Evolutionary conservation across 2,113 vertebrate genomes (phyloP), one percentile per base, ranked within the genome.

Genomic region (Hypocryptadius cinnamomeus): DNA sequence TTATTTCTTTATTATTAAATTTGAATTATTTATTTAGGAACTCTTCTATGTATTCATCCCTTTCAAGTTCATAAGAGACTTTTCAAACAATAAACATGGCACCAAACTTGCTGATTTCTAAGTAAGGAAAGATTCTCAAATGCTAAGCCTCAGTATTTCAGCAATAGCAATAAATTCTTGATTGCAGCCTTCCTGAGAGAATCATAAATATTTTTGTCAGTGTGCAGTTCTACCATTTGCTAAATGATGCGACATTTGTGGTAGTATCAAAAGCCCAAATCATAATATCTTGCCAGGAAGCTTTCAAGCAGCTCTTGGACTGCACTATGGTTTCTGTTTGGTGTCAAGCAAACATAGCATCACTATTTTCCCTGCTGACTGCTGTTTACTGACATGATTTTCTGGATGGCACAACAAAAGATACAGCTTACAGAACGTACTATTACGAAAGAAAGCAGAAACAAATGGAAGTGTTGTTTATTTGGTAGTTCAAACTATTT

Each of bases 191-290:
- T 92, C 91, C 81, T 85, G 56, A 35, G 72, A 74, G 80, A 59
- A n/a, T 48, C 40, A 17, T 94, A 79, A 87, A 89, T 71, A 56
- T 14, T 89, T 96, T 63, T 68, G 23, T 64, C 51, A 78, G 35
- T 48, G 15, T 71, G 48, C 51, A 63, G 39, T 51, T 92, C 61
- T 64, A 56, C 35, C 51, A 37, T 76, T 93, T 92, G 44, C 66
- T 93, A 72, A 21, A 25, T 33, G 23, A 66, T 24, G 11, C 0
- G 0, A 70, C 1, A 2, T 54, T 83, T 11, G 3, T 22, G 9
- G 24, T 60, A 71, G 15, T 51, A 60, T 79, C 35, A 54, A 56
- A 84, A 94, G 37, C 37, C 85, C 35, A 81, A 76, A 85, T 64
- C 9, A 10, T 51, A 28, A 37, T 60, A 64, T 45, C 65, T 35